Conservation (phyloP, 2,113 vertebrate genomes). For the cat (Felis catus) region DNA sequence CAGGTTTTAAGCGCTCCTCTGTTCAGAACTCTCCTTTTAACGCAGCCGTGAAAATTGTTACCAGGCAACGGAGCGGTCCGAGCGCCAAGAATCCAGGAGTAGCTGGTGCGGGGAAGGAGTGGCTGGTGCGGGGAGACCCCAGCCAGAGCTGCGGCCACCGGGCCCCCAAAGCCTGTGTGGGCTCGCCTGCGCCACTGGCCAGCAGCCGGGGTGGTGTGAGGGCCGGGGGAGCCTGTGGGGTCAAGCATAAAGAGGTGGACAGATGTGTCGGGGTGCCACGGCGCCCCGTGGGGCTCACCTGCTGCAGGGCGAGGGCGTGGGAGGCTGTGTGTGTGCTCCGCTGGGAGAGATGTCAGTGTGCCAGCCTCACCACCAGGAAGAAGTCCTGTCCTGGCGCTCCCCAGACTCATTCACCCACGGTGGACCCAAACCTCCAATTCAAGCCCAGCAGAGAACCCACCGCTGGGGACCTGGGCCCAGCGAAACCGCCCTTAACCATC, state of each 20-base stretch:
- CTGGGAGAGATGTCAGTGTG: fast-evolving
- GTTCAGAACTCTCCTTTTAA: slow-evolving; percentile 58
- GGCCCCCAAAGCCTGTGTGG: fast-evolving
- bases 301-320: fast-evolving
- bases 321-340: fast-evolving
- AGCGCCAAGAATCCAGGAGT: background rate
- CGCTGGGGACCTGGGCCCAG: fast-evolving
- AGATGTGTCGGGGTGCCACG: background rate
- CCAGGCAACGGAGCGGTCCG: slow-evolving; percentile 71
- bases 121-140: background rate
- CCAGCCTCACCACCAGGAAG: background rate
- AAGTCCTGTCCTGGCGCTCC: background rate
- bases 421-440: fast-evolving
- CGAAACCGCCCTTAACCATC: fast-evolving
- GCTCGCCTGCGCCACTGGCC: fast-evolving
- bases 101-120: background rate
- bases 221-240: fast-evolving
- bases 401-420: fast-evolving
- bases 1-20: slow-evolving; percentile 66
- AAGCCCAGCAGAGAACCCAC: fast-evolving
- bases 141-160: background rate
- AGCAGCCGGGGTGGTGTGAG: fast-evolving
- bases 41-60: slow-evolving; percentile 66
- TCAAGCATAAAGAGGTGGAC: background rate
- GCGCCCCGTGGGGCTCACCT: too few relatives aligned